These are phyloP conservation scores for Chinchilla lanigera DNA, from an alignment of 2,113 vertebrate species.

Conservation along the genomic window DNA sequence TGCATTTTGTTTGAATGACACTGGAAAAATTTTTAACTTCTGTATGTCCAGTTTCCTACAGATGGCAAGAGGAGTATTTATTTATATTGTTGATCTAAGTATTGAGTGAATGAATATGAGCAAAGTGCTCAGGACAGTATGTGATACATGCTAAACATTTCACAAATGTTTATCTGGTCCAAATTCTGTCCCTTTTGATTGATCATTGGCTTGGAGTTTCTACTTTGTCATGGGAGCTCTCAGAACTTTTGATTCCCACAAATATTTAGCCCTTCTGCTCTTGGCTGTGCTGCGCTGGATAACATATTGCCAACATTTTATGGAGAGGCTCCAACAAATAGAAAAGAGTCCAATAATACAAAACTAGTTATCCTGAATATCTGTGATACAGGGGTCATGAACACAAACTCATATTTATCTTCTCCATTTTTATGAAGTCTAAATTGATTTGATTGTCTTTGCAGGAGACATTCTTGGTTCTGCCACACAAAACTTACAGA, in stretches of 20 bases:
- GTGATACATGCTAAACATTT: background rate
- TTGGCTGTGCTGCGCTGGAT: background rate
- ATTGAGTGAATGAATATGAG: background rate
- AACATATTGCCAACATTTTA: background rate
- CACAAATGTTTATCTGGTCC: background rate
- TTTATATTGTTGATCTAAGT: background rate
- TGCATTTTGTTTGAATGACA: background rate
- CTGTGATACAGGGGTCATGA: background rate
- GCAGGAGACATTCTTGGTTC: conserved; percentile 88
- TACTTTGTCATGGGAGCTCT: background rate
- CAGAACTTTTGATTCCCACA: background rate
- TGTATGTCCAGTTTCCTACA: background rate
- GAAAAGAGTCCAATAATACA: background rate
- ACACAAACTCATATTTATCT: background rate
- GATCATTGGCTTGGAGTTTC: background rate
- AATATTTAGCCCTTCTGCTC: background rate
- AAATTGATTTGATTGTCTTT: background rate
- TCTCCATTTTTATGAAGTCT: background rate
- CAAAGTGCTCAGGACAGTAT: background rate
- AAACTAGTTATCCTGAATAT: background rate
- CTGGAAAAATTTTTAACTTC: background rate
- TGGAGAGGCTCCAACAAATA: background rate
- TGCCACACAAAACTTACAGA: conserved; percentile 86
- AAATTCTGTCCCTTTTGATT: background rate
- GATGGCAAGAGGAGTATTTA: background rate